Evolutionary conservation across 2,113 vertebrate genomes (phyloP).

Genomic region (Pungitius pungitius): DNA sequence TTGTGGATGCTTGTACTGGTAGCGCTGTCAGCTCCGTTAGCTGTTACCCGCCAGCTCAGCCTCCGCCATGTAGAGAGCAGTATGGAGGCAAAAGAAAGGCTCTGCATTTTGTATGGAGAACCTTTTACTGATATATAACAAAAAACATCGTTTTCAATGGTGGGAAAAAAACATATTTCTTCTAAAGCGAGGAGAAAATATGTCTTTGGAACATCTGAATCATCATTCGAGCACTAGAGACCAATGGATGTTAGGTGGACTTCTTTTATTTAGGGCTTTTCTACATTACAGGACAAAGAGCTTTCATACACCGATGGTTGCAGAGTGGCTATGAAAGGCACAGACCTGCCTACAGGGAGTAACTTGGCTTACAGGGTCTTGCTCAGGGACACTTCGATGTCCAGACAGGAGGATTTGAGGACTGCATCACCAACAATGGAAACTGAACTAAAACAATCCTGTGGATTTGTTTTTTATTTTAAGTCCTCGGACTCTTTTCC

Average conservation of each 20-base stretch:
- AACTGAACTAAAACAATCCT: slow-evolving; percentile 1
- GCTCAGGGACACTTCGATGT: background rate
- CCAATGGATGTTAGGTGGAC: background rate
- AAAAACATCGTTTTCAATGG: background rate
- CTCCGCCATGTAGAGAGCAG: no score
- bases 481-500: slow-evolving; percentile 45
- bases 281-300: no score
- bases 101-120: background rate
- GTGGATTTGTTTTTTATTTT: slow-evolving; percentile 1
- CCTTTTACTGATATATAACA: background rate
- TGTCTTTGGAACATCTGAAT: background rate
- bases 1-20: background rate
- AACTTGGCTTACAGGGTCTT: background rate
- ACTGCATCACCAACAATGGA: background rate
- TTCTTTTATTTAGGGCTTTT: background rate
- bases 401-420: background rate
- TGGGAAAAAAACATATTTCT: background rate
- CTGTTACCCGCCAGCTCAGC: no score
- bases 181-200: background rate
- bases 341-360: no score
- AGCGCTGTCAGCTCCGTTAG: background rate
- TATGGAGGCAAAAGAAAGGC: background rate
- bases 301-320: no score
- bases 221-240: slow-evolving; percentile 11
- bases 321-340: no score